These are phyloP conservation scores for Phymatocera aterrima DNA, from an alignment of 2,888 invertebrate species.

Conservation along the genomic window DNA sequence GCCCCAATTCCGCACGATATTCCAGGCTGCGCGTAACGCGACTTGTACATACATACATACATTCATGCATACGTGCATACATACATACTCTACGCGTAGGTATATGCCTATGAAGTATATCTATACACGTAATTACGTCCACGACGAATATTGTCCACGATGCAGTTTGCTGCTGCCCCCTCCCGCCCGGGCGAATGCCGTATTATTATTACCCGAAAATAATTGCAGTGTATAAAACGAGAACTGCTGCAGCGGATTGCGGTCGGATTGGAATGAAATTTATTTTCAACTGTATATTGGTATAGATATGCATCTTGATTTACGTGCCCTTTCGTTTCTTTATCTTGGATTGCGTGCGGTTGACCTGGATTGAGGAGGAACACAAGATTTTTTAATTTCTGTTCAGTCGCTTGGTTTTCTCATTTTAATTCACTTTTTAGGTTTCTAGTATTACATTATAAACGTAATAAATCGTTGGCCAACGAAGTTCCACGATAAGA, in stretches of 20 bases:
- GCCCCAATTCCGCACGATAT: constrained; percentile 31
- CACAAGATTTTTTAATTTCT: background rate
- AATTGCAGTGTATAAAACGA: background rate
- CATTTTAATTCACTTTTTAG: background rate
- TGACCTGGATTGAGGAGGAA: background rate
- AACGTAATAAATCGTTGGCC: no score
- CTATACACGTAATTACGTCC: background rate
- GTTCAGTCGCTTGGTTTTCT: background rate
- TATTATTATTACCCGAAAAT: no score
- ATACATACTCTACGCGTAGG: no score
- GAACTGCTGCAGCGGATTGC: background rate
- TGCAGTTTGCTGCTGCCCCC: background rate
- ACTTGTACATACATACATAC: background rate
- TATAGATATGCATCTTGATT: background rate
- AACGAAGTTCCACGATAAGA: background rate
- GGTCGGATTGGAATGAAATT: background rate
- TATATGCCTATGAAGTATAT: no score
- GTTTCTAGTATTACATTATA: no score
- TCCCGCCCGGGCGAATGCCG: background rate
- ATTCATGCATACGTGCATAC: background rate
- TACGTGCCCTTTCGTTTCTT: background rate
- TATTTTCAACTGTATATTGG: background rate
- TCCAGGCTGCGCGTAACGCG: background rate
- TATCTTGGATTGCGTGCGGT: background rate
- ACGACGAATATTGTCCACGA: constrained; percentile 4